Percentiles rank a stretch among this genome's conserved stretches.
Conservation (phyloP, 2,888 invertebrate genomes). For the Priocnemis perturbator region DNA sequence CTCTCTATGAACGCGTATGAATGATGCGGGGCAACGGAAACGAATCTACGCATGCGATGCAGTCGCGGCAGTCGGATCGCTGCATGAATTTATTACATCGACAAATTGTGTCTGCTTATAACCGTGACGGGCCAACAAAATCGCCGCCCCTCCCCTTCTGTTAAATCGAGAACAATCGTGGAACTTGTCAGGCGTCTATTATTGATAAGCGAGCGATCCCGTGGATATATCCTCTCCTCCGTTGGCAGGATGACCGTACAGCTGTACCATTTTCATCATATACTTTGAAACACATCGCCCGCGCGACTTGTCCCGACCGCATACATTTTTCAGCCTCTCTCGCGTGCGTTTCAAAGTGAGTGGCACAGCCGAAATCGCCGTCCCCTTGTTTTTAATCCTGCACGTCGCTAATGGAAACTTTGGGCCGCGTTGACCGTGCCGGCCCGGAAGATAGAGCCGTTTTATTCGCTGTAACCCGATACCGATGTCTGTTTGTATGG, state of each 20-base stretch:
- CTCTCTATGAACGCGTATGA: no score
- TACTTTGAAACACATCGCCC: not conserved
- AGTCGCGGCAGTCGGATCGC: conserved; percentile 1
- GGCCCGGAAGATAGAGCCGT: not conserved
- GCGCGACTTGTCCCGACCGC: not conserved
- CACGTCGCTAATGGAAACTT: conserved; percentile 25
- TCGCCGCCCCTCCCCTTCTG: no score
- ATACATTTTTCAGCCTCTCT: not conserved
- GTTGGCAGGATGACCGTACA: no score
- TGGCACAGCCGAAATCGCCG: conserved; percentile 16
- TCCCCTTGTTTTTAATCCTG: conserved; percentile 22
- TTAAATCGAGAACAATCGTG: no score
- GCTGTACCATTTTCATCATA: no score
- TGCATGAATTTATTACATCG: no score
- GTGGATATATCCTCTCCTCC: no score
- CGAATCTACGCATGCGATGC: not conserved
- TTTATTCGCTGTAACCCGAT: conserved; percentile 16
- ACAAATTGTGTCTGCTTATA: no score
- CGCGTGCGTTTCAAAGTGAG: no score
- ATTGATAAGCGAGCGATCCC: no score
- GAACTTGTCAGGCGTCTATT: no score
- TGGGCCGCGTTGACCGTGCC: conserved; percentile 15
- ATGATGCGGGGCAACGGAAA: not conserved
- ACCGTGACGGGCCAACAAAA: no score
- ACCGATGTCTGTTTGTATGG: not conserved